These are phyloP conservation scores for Linepithema humile DNA, from an alignment of 1,140 invertebrate genomes.

Conservation along the genomic window DNA sequence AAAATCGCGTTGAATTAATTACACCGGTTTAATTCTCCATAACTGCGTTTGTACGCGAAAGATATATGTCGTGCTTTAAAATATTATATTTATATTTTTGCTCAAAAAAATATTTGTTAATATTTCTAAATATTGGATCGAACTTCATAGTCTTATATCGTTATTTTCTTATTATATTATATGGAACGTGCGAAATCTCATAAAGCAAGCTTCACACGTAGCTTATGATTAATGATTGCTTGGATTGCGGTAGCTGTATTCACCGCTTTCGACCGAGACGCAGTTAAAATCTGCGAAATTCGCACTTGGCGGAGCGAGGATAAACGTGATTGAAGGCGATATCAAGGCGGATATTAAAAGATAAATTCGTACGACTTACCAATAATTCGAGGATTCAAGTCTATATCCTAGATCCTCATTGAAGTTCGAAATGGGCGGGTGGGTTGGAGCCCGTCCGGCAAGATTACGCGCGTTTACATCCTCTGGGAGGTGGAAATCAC, in stretches of 20 bases:
- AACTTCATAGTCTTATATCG: no score
- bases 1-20: slow-evolving; percentile 11
- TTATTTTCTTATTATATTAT: background rate
- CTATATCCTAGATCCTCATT: slow-evolving; percentile 53
- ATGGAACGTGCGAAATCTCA: background rate
- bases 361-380: slow-evolving; percentile 26
- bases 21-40: background rate
- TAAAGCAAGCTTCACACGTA: background rate
- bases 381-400: slow-evolving; percentile 44
- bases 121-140: no score
- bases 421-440: slow-evolving; percentile 40
- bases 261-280: no score
- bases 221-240: slow-evolving; percentile 20
- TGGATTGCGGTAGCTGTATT: background rate
- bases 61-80: background rate
- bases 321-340: slow-evolving; percentile 19
- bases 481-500: slow-evolving; percentile 33
- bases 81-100: background rate
- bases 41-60: background rate
- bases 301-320: background rate
- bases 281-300: slow-evolving; percentile 5
- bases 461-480: slow-evolving; percentile 57
- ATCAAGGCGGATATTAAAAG: background rate
- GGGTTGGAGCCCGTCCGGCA: slow-evolving; percentile 46
- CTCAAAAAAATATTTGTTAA: no score